phyloP scores from a whole-genome alignment of 2,888 invertebrate genomes.

The Pseudococcus jackbeardsleyi region DNA sequence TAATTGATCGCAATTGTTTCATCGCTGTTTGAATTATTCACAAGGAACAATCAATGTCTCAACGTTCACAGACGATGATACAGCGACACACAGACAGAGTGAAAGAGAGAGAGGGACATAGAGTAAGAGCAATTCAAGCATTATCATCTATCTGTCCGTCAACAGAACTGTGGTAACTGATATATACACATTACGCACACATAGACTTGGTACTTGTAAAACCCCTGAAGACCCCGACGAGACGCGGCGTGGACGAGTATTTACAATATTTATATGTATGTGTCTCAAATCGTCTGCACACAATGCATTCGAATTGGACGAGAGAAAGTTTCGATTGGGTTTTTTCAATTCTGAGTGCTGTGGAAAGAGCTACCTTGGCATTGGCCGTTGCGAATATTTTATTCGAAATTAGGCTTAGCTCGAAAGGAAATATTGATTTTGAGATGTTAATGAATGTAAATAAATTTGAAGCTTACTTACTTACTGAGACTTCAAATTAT shows the following conservation, averaged over 20 bases:
- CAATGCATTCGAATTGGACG: background rate
- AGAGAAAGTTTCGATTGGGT: background rate
- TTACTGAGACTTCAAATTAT: no score
- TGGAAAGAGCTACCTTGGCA: no score
- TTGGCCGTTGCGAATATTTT: no score
- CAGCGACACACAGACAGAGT: background rate
- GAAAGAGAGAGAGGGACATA: background rate
- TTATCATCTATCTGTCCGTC: conserved; percentile 50
- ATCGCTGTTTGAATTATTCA: conserved; percentile 63
- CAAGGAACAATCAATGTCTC: conserved; percentile 56
- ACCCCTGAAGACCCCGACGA: background rate
- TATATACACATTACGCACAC: background rate
- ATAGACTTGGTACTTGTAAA: background rate
- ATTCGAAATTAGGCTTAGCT: no score
- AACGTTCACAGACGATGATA: background rate
- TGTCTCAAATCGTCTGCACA: background rate
- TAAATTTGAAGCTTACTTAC: no score
- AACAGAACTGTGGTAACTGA: conserved; percentile 50
- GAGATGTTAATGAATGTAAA: no score
- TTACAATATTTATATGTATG: conserved; percentile 46
- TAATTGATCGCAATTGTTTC: conserved; percentile 65
- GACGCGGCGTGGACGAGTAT: conserved; percentile 24
- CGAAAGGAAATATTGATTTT: no score
- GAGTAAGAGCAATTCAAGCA: conserved; percentile 35
- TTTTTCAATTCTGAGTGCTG: background rate